phyloP scores from a whole-genome alignment of 2,888 invertebrate species.

The Cordilura impudica region DNA sequence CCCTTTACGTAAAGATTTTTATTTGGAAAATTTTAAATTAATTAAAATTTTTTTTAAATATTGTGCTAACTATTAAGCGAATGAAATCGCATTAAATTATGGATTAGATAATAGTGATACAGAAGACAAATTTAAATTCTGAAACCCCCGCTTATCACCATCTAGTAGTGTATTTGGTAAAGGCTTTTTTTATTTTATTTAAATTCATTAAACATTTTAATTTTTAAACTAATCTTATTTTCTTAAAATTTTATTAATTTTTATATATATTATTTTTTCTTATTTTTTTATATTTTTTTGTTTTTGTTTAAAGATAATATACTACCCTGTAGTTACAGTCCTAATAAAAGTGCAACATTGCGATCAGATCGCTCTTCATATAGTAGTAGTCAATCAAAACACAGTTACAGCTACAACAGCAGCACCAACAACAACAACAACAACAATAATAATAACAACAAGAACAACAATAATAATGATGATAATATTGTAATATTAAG shows the following conservation, averaged over 20 bases:
- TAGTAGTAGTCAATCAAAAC: slow-evolving; percentile 38
- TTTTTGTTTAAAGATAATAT: slow-evolving; percentile 60
- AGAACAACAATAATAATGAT: slow-evolving; percentile 24
- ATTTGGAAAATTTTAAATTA: no score
- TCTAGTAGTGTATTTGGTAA: neutral
- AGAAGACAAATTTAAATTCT: no score
- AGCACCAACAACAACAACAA: slow-evolving; percentile 53
- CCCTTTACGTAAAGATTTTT: no score
- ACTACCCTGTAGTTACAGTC: slow-evolving; percentile 54
- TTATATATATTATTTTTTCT: slow-evolving; percentile 25
- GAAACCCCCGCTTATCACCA: no score
- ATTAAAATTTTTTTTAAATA: no score
- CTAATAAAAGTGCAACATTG: slow-evolving; percentile 65
- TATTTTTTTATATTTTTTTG: slow-evolving; percentile 26
- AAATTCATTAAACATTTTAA: slow-evolving; percentile 1
- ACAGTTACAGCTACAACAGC: slow-evolving; percentile 20
- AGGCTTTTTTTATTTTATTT: neutral
- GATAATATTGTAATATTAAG: slow-evolving; percentile 53
- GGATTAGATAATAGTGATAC: no score
- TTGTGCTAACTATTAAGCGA: no score
- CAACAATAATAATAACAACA: neutral
- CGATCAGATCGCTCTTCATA: slow-evolving; percentile 63
- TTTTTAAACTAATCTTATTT: slow-evolving; percentile 19
- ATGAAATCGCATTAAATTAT: no score
- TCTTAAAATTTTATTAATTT: slow-evolving; percentile 34